These are phyloP conservation scores for Albula glossodonta DNA, from an alignment of 2,113 vertebrate genomes.

Conservation along the genomic window DNA sequence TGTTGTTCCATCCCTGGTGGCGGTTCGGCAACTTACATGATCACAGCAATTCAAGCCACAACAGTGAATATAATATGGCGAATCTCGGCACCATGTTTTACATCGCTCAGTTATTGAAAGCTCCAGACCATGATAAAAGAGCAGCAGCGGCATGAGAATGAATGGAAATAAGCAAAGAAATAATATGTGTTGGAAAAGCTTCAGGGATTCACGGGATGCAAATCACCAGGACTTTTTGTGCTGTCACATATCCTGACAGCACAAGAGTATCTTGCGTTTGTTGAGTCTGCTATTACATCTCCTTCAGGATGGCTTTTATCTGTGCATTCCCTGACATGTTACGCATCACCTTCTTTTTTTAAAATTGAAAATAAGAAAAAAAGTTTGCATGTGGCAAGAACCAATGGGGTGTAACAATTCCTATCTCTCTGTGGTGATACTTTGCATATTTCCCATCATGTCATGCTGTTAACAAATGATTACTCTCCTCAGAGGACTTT, in stretches of 20 bases:
- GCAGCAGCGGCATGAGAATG: neutral
- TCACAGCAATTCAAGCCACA: neutral
- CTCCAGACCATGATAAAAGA: neutral
- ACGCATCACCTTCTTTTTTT: conserved; percentile 48
- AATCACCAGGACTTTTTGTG: neutral
- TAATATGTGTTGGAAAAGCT: neutral
- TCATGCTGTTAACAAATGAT: conserved; percentile 75
- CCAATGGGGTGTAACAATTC: conserved; percentile 69
- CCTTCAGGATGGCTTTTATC: conserved; percentile 8
- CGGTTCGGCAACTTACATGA: neutral
- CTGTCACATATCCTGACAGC: conserved; percentile 8
- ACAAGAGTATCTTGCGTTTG: neutral
- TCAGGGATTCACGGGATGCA: neutral
- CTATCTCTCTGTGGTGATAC: conserved; percentile 61
- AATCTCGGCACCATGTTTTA: neutral
- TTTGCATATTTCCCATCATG: conserved; percentile 78
- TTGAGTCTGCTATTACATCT: conserved; percentile 13
- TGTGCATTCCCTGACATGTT: conserved; percentile 38
- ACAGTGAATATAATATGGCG: neutral
- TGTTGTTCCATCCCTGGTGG: neutral
- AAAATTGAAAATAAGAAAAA: conserved; percentile 51
- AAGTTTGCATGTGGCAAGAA: conserved; percentile 57
- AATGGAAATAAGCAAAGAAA: conserved; percentile 4
- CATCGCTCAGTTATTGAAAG: neutral
- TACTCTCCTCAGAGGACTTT: conserved; percentile 70